Conservation (phyloP, 2,888 invertebrate genomes). For the Gisinianus flammeolus region DNA sequence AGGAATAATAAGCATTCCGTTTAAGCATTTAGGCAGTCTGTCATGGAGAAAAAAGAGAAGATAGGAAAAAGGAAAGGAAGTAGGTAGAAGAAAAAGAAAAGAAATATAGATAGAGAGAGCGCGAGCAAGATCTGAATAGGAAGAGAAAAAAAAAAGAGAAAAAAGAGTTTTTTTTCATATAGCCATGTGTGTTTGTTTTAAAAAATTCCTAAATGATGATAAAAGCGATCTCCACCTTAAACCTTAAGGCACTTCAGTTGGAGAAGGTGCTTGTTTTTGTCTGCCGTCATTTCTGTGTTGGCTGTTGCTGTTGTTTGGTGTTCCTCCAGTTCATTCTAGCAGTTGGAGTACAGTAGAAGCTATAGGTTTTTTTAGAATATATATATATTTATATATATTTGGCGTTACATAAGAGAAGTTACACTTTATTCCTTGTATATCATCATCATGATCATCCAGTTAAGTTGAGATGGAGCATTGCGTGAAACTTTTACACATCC, state of each 20-base stretch:
- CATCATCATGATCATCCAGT: too few species aligned
- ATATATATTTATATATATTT: too few species aligned
- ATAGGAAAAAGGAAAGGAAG: background rate
- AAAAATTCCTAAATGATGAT: constrained; percentile 54
- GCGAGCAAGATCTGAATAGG: background rate
- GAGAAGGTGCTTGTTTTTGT: constrained; percentile 33
- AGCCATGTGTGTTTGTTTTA: constrained; percentile 50
- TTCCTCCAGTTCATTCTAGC: too few species aligned
- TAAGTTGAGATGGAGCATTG: background rate
- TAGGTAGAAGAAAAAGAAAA: background rate
- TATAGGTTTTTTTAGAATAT: too few species aligned
- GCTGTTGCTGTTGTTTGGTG: constrained; percentile 1
- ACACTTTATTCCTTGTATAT: too few species aligned
- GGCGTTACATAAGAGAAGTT: too few species aligned
- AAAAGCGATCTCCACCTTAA: constrained; percentile 51
- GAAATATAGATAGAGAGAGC: background rate
- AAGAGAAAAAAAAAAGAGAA: background rate
- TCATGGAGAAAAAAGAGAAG: background rate
- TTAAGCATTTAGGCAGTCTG: background rate
- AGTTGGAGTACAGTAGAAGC: too few species aligned
- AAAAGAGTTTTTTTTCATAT: constrained; percentile 21
- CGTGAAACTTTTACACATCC: background rate
- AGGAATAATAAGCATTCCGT: background rate
- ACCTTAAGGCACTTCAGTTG: constrained; percentile 48
- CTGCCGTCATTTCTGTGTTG: constrained; percentile 21